These are phyloP conservation scores for Darevskia nairensis DNA, from an alignment of 2,797 vertebrate species.

Conservation along the genomic window DNA sequence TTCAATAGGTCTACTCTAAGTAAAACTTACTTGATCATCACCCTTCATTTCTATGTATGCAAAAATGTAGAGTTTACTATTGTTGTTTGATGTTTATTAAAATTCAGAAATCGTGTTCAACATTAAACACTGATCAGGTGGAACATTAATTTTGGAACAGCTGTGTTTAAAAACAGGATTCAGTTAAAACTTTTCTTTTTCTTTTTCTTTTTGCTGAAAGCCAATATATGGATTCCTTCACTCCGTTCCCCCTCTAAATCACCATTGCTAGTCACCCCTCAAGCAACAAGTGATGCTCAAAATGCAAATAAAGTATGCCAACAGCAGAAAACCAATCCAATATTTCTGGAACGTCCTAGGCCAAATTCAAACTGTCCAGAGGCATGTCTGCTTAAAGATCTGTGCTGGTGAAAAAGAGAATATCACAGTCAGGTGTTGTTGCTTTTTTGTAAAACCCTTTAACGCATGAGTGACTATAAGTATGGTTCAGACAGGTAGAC, in stretches of 20 bases:
- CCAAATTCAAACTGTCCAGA: neutral
- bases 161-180: neutral
- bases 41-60: no score
- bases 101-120: neutral
- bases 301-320: neutral
- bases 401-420: neutral
- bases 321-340: neutral
- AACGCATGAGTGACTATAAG: neutral
- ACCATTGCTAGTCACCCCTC: neutral
- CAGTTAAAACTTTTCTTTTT: neutral
- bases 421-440: rapidly evolving
- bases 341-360: neutral
- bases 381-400: conserved; percentile 1
- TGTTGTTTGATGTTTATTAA: no score
- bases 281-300: neutral
- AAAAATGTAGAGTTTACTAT: no score
- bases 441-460: conserved; percentile 24
- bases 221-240: neutral
- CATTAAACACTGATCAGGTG: neutral
- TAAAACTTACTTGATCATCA: no score
- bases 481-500: neutral
- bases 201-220: neutral
- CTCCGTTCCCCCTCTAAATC: neutral
- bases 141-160: neutral
- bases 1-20: no score